Evolutionary conservation across 1,140 invertebrate genomes (phyloP).

Genomic region (Copidosoma floridanum): DNA sequence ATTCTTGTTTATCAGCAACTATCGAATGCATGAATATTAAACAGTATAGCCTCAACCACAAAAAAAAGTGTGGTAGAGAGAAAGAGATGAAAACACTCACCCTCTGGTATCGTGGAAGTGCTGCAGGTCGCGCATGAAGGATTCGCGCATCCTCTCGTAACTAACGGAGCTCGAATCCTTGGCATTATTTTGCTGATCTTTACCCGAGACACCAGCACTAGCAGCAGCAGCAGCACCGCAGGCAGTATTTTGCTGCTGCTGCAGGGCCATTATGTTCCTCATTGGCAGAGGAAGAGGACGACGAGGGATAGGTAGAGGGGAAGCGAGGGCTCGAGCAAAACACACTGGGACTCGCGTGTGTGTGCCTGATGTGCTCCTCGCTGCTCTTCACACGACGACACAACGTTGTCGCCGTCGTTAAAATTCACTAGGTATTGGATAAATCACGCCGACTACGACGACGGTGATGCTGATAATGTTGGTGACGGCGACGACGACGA

Average conservation of each 20-base stretch:
- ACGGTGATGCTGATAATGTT: too few relatives aligned
- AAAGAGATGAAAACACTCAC: constrained; percentile 61
- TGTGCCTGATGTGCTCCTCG: constrained; percentile 35
- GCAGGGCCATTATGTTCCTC: constrained; percentile 39
- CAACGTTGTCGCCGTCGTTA: background rate
- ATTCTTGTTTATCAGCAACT: too few relatives aligned
- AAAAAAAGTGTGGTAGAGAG: too few relatives aligned
- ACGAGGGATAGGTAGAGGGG: background rate
- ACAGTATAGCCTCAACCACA: too few relatives aligned
- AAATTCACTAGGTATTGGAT: background rate
- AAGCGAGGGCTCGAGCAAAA: constrained; percentile 1
- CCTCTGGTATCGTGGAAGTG: constrained; percentile 83
- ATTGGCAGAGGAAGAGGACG: background rate
- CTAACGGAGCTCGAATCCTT: constrained; percentile 67
- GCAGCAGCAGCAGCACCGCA: background rate
- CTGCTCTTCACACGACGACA: constrained; percentile 31
- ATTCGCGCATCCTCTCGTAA: constrained; percentile 69
- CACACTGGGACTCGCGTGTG: constrained; percentile 48
- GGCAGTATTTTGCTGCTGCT: constrained; percentile 26
- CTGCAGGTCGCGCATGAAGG: constrained; percentile 76
- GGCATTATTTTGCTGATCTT: constrained; percentile 29
- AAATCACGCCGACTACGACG: background rate
- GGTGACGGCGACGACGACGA: too few relatives aligned
- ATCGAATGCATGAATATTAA: too few relatives aligned
- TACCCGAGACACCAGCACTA: background rate